A percentile compares a stretch with the other conserved stretches of the same genome.
Evolutionary conservation across 2,797 vertebrate genomes (phyloP).

Genomic region (Onychomys leucogaster): DNA sequence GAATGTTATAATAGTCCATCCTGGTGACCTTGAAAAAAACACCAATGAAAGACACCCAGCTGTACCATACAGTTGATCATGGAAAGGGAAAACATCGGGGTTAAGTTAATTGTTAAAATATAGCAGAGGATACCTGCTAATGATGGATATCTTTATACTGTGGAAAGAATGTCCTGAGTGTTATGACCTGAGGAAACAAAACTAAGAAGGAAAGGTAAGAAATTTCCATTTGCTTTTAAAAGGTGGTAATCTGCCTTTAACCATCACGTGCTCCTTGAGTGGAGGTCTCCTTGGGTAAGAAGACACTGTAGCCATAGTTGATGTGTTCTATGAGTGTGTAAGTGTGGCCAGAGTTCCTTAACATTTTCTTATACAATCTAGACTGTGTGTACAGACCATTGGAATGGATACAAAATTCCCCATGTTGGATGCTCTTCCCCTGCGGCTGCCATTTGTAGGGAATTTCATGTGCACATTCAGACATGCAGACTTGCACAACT

Average conservation of each 20-base stretch:
- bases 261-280: background rate
- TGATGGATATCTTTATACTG: constrained; percentile 4
- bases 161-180: constrained; percentile 21
- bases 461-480: constrained; percentile 77
- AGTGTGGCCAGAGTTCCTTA: constrained; percentile 17
- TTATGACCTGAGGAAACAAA: background rate
- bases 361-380: constrained; percentile 22
- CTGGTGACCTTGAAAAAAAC: background rate
- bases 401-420: constrained; percentile 51
- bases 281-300: background rate
- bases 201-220: constrained; percentile 1
- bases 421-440: constrained; percentile 45
- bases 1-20: background rate
- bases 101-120: constrained; percentile 36
- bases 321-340: background rate
- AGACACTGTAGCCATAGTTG: background rate
- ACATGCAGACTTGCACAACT: constrained; percentile 69
- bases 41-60: background rate
- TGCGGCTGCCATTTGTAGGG: constrained; percentile 69
- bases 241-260: background rate
- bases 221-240: background rate
- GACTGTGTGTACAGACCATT: background rate
- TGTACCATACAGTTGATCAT: background rate
- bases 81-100: constrained; percentile 14
- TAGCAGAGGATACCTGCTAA: background rate